Percentiles rank a stretch among this genome's conserved stretches.
These are phyloP conservation scores for Drosophila sechellia DNA, from an alignment of 1,140 invertebrate genomes.

Conservation along the genomic window DNA sequence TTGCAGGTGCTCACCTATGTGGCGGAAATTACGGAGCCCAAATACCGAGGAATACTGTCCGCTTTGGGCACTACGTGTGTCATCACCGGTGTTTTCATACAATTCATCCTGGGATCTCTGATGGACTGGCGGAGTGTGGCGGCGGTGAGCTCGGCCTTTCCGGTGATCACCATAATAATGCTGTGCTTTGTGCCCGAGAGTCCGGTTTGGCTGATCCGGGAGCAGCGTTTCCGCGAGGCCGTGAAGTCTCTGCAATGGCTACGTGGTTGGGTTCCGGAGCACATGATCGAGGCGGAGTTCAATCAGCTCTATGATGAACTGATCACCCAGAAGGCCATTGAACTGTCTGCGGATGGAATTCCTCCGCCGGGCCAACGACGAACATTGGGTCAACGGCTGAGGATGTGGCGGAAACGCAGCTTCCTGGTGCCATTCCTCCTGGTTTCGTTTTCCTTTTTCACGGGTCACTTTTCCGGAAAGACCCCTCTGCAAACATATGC, in stretches of 20 bases:
- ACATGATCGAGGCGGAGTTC: constrained; percentile 86
- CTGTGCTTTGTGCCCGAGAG: constrained; percentile 91
- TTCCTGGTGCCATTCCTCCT: constrained; percentile 88
- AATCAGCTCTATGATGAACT: constrained; percentile 85
- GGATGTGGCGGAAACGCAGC: constrained; percentile 75
- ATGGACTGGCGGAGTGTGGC: constrained; percentile 89
- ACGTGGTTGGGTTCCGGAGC: constrained; percentile 87
- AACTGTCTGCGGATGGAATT: constrained; percentile 50
- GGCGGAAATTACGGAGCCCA: constrained; percentile 91
- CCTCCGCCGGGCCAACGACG: constrained; percentile 17
- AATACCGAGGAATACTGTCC: constrained; percentile 89
- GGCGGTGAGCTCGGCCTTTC: constrained; percentile 88
- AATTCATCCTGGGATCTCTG: constrained; percentile 89
- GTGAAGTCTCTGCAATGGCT: constrained; percentile 88
- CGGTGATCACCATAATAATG: constrained; percentile 87
- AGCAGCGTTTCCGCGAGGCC: constrained; percentile 87
- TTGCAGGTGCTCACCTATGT: constrained; percentile 90
- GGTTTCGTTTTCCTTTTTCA: constrained; percentile 88
- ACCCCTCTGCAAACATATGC: constrained; percentile 90
- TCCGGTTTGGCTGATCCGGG: constrained; percentile 90
- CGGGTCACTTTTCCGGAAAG: constrained; percentile 90
- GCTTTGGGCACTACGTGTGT: constrained; percentile 90
- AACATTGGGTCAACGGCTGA: constrained; percentile 46
- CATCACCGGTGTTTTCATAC: constrained; percentile 89
- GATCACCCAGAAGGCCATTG: constrained; percentile 74